Evolutionary conservation across 2,113 vertebrate genomes (phyloP).

Genomic region (Asarcornis scutulata): DNA sequence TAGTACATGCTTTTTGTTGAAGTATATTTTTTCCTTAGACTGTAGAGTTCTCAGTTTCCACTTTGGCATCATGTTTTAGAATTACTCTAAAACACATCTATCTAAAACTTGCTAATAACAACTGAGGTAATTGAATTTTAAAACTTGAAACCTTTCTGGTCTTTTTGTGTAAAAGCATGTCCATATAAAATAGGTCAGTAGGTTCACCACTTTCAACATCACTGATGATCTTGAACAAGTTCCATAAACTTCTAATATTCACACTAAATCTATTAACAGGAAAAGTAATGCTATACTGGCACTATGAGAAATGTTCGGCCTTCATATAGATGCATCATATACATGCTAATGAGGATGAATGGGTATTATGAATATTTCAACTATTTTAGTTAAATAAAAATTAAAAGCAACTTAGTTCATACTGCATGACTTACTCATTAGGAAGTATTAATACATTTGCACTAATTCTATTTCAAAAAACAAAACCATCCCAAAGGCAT

Average conservation of each 20-base stretch:
- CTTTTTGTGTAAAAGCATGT: background rate
- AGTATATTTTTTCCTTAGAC: background rate
- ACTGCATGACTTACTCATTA: background rate
- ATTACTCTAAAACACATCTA: background rate
- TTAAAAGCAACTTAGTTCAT: background rate
- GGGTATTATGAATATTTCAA: background rate
- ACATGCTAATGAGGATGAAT: background rate
- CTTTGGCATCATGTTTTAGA: background rate
- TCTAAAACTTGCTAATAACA: background rate
- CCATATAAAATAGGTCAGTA: background rate
- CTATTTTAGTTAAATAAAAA: background rate
- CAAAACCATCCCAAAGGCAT: background rate
- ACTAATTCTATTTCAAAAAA: background rate
- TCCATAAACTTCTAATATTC: background rate
- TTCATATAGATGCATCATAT: background rate
- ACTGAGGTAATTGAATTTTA: background rate
- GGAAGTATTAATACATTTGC: background rate
- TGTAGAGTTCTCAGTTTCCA: background rate
- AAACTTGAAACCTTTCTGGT: background rate
- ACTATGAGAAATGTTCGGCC: background rate
- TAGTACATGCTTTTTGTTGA: background rate
- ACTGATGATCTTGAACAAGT: background rate
- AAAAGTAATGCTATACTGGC: background rate
- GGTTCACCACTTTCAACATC: background rate
- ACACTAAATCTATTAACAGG: background rate